phyloP scores from a whole-genome alignment of 1,140 invertebrate species.

The Bombus terrestris region DNA sequence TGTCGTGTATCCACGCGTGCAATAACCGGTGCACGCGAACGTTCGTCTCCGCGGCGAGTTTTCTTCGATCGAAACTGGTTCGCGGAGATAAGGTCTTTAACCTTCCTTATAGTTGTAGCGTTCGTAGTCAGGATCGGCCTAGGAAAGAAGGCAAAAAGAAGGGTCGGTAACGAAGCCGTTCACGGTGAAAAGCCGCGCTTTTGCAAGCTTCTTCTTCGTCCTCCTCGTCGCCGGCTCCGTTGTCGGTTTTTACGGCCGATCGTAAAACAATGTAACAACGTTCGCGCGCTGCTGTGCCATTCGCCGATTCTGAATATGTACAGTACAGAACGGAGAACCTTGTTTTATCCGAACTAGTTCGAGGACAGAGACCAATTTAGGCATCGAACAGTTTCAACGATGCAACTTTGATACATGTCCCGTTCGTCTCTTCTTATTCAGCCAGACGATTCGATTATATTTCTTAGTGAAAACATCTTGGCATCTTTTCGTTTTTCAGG shows the following conservation, averaged over 20 bases:
- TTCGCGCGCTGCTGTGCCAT: background rate
- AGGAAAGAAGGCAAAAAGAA: slow-evolving; percentile 30
- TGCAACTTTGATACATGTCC: background rate
- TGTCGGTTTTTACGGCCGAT: slow-evolving; percentile 3
- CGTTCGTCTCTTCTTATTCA: no score
- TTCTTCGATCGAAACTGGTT: slow-evolving; percentile 72
- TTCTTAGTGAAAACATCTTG: no score
- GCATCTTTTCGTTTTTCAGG: no score
- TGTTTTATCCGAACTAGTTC: no score
- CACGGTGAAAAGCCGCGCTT: slow-evolving; percentile 11
- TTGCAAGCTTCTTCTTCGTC: background rate
- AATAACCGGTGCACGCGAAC: slow-evolving; percentile 20
- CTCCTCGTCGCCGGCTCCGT: background rate
- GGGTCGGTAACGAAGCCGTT: slow-evolving; percentile 30
- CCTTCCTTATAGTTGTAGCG: slow-evolving; percentile 52
- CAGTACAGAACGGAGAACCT: no score
- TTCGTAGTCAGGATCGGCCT: slow-evolving; percentile 40
- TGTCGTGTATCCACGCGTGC: background rate
- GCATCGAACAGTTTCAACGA: background rate
- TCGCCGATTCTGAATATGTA: background rate
- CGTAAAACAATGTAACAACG: slow-evolving; percentile 4
- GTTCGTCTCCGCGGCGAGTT: slow-evolving; percentile 54
- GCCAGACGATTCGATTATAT: no score
- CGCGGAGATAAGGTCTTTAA: slow-evolving; percentile 72
- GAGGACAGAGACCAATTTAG: background rate